Base-by-base conservation (phyloP, 1,140 invertebrate species). In the Achatina immaculata region DNA sequence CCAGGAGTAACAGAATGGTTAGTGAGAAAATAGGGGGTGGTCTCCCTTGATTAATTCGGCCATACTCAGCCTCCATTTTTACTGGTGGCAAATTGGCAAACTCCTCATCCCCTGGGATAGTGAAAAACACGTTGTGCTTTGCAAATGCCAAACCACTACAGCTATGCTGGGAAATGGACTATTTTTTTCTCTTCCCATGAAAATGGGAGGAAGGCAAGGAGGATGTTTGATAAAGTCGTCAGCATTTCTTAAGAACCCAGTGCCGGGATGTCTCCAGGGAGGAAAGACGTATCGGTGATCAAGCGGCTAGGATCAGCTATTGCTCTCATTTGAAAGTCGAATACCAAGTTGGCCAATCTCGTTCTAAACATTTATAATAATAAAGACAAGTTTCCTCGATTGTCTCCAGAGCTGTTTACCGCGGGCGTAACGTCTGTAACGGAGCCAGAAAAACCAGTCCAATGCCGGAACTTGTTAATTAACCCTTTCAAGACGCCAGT, bases 311-410 rank as follows among this genome's bases (percentile, higher is more conserved):
- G 74, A 31, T 76, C 74, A 65, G 74, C 48, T 76, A 62, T 76
- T 76, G 34, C 74, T 62, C 74, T 76, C 74, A 76, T 76, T 76
- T 76, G 74, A 76, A 76, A 76, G 74, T 76, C 74, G 16, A 62
- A 76, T 58, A 51, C n/a, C 48, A 76, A 76, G 74, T 76, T 76
- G 74, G 51, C 74, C 48, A 65, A 62, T 58, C 48, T 34, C 48
- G 55, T 55, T 28, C 74, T 16, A 76, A 76, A 76, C 74, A 76
- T 76, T 76, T 76, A 43, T 76, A 76, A 76, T 76, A 65, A 76
- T 76, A 76, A 58, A 76, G 74, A 76, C 74, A 76, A 55, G 74
- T 76, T 62, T 62, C 58, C 40, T 21, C 51, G 58, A 76, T 76
- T 76, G 74, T 76, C 58, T 21, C 21, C 48, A 16, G 74, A 28